Evolutionary conservation across 2,113 vertebrate genomes (phyloP).

Genomic region (Bombycilla garrulus): DNA sequence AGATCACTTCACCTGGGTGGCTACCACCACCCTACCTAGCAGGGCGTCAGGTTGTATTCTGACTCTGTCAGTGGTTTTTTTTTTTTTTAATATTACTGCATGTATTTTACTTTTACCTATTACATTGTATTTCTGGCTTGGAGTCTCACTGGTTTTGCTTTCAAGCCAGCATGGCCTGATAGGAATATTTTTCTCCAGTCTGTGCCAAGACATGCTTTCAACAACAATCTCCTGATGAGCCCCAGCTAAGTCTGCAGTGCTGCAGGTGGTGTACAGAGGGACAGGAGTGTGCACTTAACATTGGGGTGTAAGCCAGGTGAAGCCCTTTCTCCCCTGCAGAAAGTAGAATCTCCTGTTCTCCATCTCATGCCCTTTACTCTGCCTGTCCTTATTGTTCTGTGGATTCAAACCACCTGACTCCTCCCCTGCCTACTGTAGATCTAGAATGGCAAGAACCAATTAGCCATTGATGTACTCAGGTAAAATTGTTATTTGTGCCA

Average conservation of each 20-base stretch:
- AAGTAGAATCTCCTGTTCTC: no score
- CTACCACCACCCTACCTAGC: no score
- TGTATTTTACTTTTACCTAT: no score
- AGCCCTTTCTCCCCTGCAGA: no score
- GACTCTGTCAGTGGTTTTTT: no score
- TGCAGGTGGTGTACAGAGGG: rapidly evolving
- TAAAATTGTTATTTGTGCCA: neutral
- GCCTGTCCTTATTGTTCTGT: neutral
- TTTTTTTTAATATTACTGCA: no score
- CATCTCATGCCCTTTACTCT: neutral
- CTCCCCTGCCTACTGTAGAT: neutral
- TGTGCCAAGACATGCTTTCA: neutral
- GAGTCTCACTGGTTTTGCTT: no score
- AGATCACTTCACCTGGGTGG: no score
- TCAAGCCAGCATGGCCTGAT: no score
- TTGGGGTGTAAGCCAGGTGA: no score
- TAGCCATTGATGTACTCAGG: neutral
- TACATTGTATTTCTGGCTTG: no score
- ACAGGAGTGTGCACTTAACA: rapidly evolving
- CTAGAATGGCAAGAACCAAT: neutral
- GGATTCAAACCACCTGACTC: neutral
- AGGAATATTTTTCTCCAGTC: neutral
- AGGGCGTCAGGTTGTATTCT: no score
- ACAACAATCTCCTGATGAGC: rapidly evolving
- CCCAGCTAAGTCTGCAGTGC: neutral